Percentiles rank a stretch among this genome's conserved stretches.
These are phyloP conservation scores for Drymonia ruficornis DNA, from an alignment of 2,888 invertebrate genomes.

Conservation along the genomic window DNA sequence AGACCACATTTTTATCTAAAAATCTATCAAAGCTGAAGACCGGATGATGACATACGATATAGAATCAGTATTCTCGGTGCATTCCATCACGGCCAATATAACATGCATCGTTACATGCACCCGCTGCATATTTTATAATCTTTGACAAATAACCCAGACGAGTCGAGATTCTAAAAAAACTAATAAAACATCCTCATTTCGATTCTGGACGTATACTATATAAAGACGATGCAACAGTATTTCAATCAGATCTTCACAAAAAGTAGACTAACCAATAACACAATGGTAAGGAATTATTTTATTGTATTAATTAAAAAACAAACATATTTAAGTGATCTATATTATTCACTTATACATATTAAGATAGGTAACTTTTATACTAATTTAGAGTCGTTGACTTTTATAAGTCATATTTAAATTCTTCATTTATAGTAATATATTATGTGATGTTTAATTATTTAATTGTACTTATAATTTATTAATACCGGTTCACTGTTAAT, in stretches of 20 bases:
- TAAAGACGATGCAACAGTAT: conserved; percentile 43
- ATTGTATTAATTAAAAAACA: not conserved
- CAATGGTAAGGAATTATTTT: conserved; percentile 53
- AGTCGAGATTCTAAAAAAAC: conserved; percentile 16
- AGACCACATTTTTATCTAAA: too few species aligned
- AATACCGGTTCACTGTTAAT: too few species aligned
- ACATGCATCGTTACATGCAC: not conserved
- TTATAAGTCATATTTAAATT: too few species aligned
- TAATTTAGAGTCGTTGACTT: too few species aligned
- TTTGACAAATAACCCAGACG: conserved; percentile 29
- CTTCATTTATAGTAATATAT: too few species aligned
- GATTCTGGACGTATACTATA: conserved; percentile 54
- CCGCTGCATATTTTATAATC: conserved; percentile 23
- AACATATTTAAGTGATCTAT: not conserved
- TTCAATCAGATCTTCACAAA: conserved; percentile 49
- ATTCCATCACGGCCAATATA: not conserved
- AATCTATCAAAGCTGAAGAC: not conserved
- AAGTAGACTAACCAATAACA: conserved; percentile 50
- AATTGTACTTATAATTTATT: too few species aligned
- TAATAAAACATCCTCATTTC: conserved; percentile 41
- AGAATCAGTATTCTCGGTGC: not conserved
- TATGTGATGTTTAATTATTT: too few species aligned
- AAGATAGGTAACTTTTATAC: too few species aligned
- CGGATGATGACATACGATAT: not conserved
- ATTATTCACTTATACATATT: not conserved